Conservation (phyloP, 2,113 vertebrate species). For the Hucho hucho region DNA sequence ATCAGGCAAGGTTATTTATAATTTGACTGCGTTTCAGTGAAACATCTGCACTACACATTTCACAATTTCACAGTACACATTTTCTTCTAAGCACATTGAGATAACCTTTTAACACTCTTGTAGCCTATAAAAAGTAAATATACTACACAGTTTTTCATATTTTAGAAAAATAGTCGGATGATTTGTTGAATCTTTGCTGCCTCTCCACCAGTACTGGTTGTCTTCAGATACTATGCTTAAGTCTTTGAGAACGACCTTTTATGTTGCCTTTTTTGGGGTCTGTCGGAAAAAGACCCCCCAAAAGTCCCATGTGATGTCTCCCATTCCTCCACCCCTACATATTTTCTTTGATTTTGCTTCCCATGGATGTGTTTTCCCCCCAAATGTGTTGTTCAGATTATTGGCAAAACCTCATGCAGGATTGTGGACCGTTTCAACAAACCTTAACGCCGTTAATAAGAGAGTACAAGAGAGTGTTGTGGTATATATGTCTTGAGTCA, state of each 20-base stretch:
- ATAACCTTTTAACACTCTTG: neutral
- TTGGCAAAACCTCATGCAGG: slow-evolving; percentile 57
- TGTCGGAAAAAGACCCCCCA: slow-evolving; percentile 33
- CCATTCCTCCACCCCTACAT: slow-evolving; percentile 33
- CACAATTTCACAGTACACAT: neutral
- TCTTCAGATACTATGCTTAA: too few species aligned
- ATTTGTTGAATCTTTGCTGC: too few species aligned
- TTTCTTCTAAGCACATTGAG: neutral
- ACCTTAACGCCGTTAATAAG: slow-evolving; percentile 60
- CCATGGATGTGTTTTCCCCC: slow-evolving; percentile 50
- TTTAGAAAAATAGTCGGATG: too few species aligned
- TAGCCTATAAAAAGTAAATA: too few species aligned
- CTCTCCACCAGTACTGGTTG: too few species aligned
- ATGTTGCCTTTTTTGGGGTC: neutral
- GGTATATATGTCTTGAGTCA: slow-evolving; percentile 63
- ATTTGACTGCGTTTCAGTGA: neutral
- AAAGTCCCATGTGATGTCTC: slow-evolving; percentile 26
- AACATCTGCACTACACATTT: neutral
- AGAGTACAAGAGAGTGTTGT: slow-evolving; percentile 55
- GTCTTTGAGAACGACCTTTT: neutral
- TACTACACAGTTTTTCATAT: too few species aligned
- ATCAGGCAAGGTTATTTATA: neutral
- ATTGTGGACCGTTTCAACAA: slow-evolving; percentile 60
- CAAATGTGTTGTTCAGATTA: slow-evolving; percentile 55
- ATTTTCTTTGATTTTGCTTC: slow-evolving; percentile 49